Conservation (phyloP, 2,888 invertebrate genomes). For the Caenorhabditis sp. region DNA sequence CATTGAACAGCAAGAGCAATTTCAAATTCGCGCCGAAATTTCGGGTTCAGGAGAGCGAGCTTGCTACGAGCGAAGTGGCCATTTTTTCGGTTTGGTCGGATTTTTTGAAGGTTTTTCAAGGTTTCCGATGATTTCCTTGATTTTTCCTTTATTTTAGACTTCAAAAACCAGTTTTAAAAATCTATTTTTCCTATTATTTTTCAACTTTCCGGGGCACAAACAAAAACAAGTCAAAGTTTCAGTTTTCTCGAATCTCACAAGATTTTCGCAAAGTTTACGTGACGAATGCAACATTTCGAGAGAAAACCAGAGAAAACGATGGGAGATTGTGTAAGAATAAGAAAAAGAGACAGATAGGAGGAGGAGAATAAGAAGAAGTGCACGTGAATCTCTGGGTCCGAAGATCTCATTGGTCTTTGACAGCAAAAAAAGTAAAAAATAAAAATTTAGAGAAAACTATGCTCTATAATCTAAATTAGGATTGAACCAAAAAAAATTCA, state of each 20-base stretch:
- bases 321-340: not conserved
- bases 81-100: not conserved
- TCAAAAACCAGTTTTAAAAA: too few species aligned
- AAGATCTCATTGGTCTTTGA: not conserved
- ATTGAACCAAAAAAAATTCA: too few species aligned
- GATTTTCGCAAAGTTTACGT: constrained; percentile 16
- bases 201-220: not conserved
- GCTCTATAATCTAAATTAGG: too few species aligned
- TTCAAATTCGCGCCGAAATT: not conserved
- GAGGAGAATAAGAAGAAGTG: not conserved
- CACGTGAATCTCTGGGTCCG: not conserved
- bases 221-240: constrained; percentile 1
- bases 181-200: not conserved
- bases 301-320: not conserved
- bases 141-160: not conserved
- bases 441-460: too few species aligned
- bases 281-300: constrained; percentile 37
- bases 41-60: not conserved
- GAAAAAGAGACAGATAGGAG: not conserved
- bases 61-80: too few species aligned
- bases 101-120: not conserved
- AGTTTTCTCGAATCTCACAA: not conserved
- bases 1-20: too few species aligned
- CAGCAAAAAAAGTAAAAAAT: too few species aligned
- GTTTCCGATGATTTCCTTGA: not conserved